Percentiles rank a stretch among this genome's conserved stretches.
Conservation (phyloP, 53 echinoderm and acorn worm species). For the Stichopus horrens region DNA sequence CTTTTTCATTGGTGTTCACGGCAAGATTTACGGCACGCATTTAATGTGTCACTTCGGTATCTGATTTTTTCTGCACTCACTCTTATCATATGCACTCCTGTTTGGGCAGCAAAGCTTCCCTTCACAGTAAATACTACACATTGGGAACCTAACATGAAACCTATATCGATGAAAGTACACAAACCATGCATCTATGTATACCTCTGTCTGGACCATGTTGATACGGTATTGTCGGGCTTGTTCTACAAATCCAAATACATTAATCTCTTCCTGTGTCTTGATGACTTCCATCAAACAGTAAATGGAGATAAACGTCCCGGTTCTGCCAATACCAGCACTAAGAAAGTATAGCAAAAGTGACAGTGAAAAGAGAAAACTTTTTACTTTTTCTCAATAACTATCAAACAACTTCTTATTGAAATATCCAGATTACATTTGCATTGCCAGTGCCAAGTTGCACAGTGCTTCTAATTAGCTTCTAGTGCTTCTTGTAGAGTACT, state of each 20-base stretch:
- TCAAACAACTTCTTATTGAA: not conserved
- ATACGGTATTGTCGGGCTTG: constrained; percentile 52
- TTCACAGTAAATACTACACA: no score
- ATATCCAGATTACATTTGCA: not conserved
- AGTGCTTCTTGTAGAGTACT: no score
- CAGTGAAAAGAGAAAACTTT: not conserved
- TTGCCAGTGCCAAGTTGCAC: not conserved
- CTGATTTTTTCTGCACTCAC: no score
- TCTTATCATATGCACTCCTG: no score
- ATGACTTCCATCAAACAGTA: constrained; percentile 63
- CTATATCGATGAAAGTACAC: no score
- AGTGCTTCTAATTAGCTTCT: no score
- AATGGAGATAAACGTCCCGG: constrained; percentile 82
- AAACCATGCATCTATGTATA: constrained; percentile 12
- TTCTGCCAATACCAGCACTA: constrained; percentile 91
- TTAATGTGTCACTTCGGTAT: no score
- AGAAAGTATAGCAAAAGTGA: not conserved
- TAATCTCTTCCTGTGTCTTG: constrained; percentile 52
- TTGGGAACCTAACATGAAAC: no score
- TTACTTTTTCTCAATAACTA: not conserved
- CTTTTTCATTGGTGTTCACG: no score
- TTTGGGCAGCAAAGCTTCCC: no score
- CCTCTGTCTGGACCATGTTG: constrained; percentile 78
- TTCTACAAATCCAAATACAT: constrained; percentile 58
- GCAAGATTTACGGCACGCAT: no score